Evolutionary conservation across 1,140 invertebrate species (phyloP).

Genomic region (Oryctes rhinoceros): DNA sequence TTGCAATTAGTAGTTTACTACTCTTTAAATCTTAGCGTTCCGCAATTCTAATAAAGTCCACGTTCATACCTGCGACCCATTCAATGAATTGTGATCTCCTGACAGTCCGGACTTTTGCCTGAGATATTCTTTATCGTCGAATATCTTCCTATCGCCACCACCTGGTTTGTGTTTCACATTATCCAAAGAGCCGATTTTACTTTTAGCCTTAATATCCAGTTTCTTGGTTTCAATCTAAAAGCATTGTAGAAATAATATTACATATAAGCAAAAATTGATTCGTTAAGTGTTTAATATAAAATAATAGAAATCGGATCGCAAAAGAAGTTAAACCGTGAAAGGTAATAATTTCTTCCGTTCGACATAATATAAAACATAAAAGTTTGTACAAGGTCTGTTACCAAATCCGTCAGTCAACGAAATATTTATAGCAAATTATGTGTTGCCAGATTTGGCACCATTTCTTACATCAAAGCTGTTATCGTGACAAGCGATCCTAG

Average conservation of each 20-base stretch:
- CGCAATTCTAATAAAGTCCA: no score
- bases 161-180: constrained; percentile 94
- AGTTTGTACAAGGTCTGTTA: no score
- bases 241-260: background rate
- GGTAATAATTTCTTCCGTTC: no score
- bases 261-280: background rate
- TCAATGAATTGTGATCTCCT: constrained; percentile 68
- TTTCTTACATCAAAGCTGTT: no score
- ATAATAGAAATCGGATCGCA: no score
- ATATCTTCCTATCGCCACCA: constrained; percentile 93
- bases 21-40: background rate
- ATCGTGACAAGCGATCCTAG: no score
- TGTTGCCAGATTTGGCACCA: no score
- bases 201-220: constrained; percentile 84
- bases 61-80: constrained; percentile 72
- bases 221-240: constrained; percentile 86
- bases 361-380: no score
- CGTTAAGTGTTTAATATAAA: no score
- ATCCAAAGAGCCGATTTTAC: constrained; percentile 90
- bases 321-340: no score
- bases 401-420: no score
- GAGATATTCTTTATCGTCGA: constrained; percentile 93
- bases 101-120: constrained; percentile 78
- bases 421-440: no score
- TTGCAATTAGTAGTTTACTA: constrained; percentile 8